phyloP scores from a whole-genome alignment of 2,888 invertebrate genomes.

The Hipparchia sbordonii region DNA sequence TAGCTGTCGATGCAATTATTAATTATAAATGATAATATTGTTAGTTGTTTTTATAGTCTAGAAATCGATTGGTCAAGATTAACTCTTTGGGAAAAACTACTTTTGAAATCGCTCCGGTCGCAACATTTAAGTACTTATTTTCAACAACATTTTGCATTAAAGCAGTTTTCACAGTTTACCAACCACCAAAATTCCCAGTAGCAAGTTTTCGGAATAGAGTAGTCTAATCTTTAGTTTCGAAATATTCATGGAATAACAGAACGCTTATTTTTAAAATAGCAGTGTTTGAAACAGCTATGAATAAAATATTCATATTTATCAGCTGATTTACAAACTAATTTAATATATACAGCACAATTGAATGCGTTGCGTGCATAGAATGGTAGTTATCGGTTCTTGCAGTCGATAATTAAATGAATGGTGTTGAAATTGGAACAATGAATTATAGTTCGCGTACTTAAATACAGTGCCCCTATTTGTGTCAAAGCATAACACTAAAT shows the following conservation, averaged over 20 bases:
- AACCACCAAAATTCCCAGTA: too few relatives aligned
- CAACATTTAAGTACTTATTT: not conserved
- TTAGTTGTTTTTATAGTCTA: constrained; percentile 1
- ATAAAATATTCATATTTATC: constrained; percentile 12
- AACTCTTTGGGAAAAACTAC: not conserved
- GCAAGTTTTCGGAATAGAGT: too few relatives aligned
- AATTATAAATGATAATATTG: not conserved
- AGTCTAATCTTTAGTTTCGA: not conserved
- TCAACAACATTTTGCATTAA: not conserved
- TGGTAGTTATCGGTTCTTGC: constrained; percentile 57
- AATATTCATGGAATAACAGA: not conserved
- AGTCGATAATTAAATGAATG: constrained; percentile 70
- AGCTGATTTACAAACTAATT: constrained; percentile 25
- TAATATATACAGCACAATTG: constrained; percentile 39
- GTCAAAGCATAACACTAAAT: not conserved
- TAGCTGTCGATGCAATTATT: not conserved
- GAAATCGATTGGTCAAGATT: constrained; percentile 6
- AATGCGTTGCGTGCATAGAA: constrained; percentile 58
- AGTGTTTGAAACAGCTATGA: not conserved
- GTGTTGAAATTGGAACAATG: constrained; percentile 74
- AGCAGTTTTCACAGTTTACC: not conserved
- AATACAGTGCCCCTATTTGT: not conserved
- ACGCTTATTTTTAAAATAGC: not conserved
- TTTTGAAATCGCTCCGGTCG: not conserved
- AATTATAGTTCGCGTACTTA: constrained; percentile 48